Conservation (phyloP, 2,888 invertebrate genomes). For the Drosophila acutilabella region DNA sequence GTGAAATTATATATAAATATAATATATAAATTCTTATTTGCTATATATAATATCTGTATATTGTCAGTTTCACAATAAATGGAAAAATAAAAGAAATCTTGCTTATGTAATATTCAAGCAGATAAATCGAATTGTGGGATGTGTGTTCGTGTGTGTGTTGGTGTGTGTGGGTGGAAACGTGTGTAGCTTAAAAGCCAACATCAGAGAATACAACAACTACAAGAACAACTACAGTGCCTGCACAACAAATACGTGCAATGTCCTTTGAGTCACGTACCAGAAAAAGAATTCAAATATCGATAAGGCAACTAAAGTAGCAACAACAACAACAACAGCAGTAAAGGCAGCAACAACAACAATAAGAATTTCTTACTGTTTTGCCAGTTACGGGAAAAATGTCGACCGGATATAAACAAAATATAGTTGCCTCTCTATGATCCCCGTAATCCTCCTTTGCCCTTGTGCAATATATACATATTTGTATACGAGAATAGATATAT, state of each 20-base stretch:
- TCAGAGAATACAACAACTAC: constrained; percentile 20
- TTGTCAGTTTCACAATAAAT: neutral
- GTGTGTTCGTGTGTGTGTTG: constrained; percentile 13
- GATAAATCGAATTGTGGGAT: constrained; percentile 8
- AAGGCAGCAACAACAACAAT: constrained; percentile 21
- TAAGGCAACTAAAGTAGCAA: constrained; percentile 43
- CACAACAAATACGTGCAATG: constrained; percentile 73
- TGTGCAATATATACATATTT: constrained; percentile 17
- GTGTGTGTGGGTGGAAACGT: constrained; percentile 3
- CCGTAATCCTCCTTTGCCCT: constrained; percentile 6
- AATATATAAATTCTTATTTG: too few species aligned
- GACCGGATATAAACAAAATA: constrained; percentile 67
- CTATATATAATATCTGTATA: neutral
- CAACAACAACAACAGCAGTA: constrained; percentile 14
- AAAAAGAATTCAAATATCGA: constrained; percentile 56
- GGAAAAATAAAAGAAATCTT: constrained; percentile 31
- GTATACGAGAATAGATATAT: constrained; percentile 27
- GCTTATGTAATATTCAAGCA: constrained; percentile 42
- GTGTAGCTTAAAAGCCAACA: constrained; percentile 23
- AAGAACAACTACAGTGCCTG: constrained; percentile 24
- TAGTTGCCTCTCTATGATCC: constrained; percentile 36
- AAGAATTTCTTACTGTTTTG: constrained; percentile 37
- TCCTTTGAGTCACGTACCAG: constrained; percentile 76
- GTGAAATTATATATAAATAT: too few species aligned
- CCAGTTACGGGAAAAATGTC: constrained; percentile 42